Base-by-base conservation (phyloP, 2,113 vertebrate species). In the Ardeotis arabs region DNA sequence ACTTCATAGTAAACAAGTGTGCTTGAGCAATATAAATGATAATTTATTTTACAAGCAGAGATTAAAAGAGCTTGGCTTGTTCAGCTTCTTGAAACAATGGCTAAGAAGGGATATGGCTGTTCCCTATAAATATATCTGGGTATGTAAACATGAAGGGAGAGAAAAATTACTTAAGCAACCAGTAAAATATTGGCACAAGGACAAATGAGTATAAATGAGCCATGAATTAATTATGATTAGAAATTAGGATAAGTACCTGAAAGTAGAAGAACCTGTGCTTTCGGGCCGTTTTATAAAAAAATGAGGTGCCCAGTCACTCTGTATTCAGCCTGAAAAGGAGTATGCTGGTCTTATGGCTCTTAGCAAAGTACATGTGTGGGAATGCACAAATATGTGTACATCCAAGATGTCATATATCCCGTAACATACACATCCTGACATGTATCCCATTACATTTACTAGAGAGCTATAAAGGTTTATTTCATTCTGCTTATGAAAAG, bases 21-120 rank as follows among this genome's bases (percentile, higher is more conserved):
- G 78, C 82, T 91, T 86, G 22, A 91, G 78, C 74, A 96, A 91
- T 89, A 95, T 83, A 96, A 97, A 96, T 87, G 58, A 91, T 96
- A 93, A 94, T 96, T 94, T 94, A 87, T 95, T 91, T 96, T 93
- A 93, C 84, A 93, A 7, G 70, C 37, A 79, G 67, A 95, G 81
- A 90, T 95, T 96, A 94, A 90, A 93, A 79, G 91, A 96, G 53
- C 59, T 96, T 87, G 78, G 84, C 84, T 96, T 93, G 89, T 85
- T 95, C 91, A 94, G 84, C 66, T 92, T 84, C 95, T 91, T 56
- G 82, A 84, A 94, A 95, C 84, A 95, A 91, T 67, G 84, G 55
- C 77, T 91, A 64, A 84, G 95, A 87, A 95, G 56, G 80, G 60
- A 76, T 91, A 78, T 60, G 89, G 68, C 44, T 94, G 44, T 45